Conservation (phyloP, 2,113 vertebrate species). For the Rattus norvegicus region GRCr8 NC_086019.1:113551501-113552000, state of each 20-base stretch:
- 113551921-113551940: no score
- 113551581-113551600: neutral
- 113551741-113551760: neutral
- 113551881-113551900: no score
- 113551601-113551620: neutral
- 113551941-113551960: no score
- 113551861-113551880: neutral
- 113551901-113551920: no score
- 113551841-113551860: neutral
- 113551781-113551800: conserved; percentile 78
- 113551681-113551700: neutral
- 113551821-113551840: neutral
- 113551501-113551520: conserved; percentile 12
- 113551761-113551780: neutral
- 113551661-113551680: fast-evolving
- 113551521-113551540: neutral
- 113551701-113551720: neutral
- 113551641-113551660: neutral
- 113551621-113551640: neutral
- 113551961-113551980: no score
- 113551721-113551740: neutral
- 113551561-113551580: neutral
- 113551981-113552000: no score
- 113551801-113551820: neutral
- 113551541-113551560: conserved; percentile 3